Percentiles rank a stretch among this genome's conserved stretches.
Evolutionary conservation across 2,113 vertebrate genomes (phyloP).

Genomic region (Brachyhypopomus gauderio): DNA sequence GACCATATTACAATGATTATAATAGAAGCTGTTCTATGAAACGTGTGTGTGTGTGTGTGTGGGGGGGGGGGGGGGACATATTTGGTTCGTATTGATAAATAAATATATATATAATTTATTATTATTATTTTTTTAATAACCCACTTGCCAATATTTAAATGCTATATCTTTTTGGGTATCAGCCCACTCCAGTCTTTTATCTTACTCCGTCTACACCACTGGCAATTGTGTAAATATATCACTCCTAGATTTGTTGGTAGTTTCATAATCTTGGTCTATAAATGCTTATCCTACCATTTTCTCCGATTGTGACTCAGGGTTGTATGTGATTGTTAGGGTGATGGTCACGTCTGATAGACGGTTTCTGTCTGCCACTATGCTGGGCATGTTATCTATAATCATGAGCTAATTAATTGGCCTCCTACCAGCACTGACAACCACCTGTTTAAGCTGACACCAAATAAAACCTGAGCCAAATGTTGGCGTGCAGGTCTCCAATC

Average conservation of each 20-base stretch:
- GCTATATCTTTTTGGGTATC: slow-evolving; percentile 33
- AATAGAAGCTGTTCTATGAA: no score
- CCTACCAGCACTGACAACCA: slow-evolving; percentile 28
- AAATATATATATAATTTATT: neutral
- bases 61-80: no score
- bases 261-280: neutral
- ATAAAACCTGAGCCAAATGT: slow-evolving; percentile 32
- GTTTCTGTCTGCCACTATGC: slow-evolving; percentile 26
- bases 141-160: no score
- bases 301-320: slow-evolving; percentile 1
- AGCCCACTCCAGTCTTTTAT: slow-evolving; percentile 2
- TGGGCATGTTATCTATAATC: slow-evolving; percentile 37
- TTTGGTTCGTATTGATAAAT: no score
- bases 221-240: neutral
- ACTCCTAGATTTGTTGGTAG: neutral
- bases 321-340: slow-evolving; percentile 18
- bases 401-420: slow-evolving; percentile 26
- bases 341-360: slow-evolving; percentile 12
- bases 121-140: neutral
- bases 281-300: neutral
- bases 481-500: slow-evolving; percentile 14
- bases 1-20: no score
- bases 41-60: no score
- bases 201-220: slow-evolving; percentile 24
- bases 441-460: slow-evolving; percentile 34